Evolutionary conservation across 1,140 invertebrate genomes (phyloP), one percentile per base, ranked within the genome.

Genomic region (honey bee (Apis mellifera)): DNA sequence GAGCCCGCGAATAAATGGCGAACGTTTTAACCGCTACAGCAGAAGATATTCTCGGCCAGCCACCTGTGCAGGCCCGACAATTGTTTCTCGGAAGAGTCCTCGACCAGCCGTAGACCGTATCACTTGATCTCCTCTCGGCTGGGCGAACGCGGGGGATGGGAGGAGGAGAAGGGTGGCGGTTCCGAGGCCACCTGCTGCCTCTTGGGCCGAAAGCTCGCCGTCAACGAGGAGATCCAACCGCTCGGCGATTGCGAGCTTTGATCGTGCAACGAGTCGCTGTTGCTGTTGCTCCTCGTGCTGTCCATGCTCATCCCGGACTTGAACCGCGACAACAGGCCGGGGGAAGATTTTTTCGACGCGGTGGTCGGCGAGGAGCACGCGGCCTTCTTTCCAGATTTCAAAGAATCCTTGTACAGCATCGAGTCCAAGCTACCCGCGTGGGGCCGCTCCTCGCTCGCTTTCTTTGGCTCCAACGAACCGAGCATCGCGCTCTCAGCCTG

Each of bases 251-350:
- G 89, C 12, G 86, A 81, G 7, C 77, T 83, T 32, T 92, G 92
- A 15, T 94, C 93, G 65, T 94, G 90, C 11, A 94, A 81, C 0
- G 93, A 93, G n/a, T 92, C 90, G 76, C 94, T 94, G 81, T 92
- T 93, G 71, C 92, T 94, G 21, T 89, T 87, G 60, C 90, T 93
- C 32, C 91, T 89, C 3, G 89, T 92, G n/a, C 92, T 91, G 73
- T 94, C 94, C 70, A 94, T 94, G 66, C 91, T 94, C 91, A 94
- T 94, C 0, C 94, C 94, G 0, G 93, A 93, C 60, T 92, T 93
- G 77, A 94, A 92, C 17, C 94, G 87, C 23, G 93, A 94, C 70
- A 94, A 91, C 11, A 94, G 26, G 13, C 93, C 91, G 0, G 92
- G 82, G 12, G 86, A 86, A 2, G 91, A 87, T 68, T 94, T 94